Base-by-base conservation (phyloP, 2,113 vertebrate genomes). In the Scopus umbretta region DNA sequence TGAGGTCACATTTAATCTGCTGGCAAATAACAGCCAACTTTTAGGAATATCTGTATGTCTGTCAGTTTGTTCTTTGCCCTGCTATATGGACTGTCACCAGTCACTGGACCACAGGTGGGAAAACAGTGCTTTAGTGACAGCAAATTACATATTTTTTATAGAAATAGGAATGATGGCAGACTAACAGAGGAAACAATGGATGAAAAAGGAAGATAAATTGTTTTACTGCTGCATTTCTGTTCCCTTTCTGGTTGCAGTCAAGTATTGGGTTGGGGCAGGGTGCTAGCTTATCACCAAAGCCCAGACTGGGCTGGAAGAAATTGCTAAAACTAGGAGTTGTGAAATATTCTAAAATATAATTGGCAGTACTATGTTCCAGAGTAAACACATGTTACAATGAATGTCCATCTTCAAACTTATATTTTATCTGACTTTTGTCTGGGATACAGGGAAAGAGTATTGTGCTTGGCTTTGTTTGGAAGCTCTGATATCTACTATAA, bases 261-360 rank as follows among this genome's bases (percentile, higher is more conserved):
- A 17, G 8, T 59, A 17, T 11, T 0, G 0, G 5, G 1, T 25
- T 58, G 42, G 22, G 13, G 10, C 26, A 50, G 14, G 16, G 6
- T 68, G 15, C 32, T 67, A 43, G 53, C 19, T 71, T n/a, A 32
- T 70, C 80, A 63, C n/a, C 10, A 34, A 71, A 75, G 22, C 16
- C 56, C n/a, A 79, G 0, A 4, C 5, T 25, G 23, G 11, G 2
- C 38, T 80, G 14, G 32, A 75, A 90, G 38, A 58, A 53, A 36
- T 27, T 72, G 27, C 6, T 73, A 38, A 68, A 88, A 70, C 36
- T 17, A 52, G 27, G 9, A 89, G 13, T 2, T 62, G 13, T 53
- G 43, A 83, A 63, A 55, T 58, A 26, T 13, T 55, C 7, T 32
- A 25, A 52, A 80, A 86, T 9, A 3, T 59, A 21, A 29, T 47